Percentiles rank a stretch among this genome's conserved stretches.
These are phyloP conservation scores for Drosophila sp. DNA, from an alignment of 1,140 invertebrate genomes.

Conservation along the genomic window DNA sequence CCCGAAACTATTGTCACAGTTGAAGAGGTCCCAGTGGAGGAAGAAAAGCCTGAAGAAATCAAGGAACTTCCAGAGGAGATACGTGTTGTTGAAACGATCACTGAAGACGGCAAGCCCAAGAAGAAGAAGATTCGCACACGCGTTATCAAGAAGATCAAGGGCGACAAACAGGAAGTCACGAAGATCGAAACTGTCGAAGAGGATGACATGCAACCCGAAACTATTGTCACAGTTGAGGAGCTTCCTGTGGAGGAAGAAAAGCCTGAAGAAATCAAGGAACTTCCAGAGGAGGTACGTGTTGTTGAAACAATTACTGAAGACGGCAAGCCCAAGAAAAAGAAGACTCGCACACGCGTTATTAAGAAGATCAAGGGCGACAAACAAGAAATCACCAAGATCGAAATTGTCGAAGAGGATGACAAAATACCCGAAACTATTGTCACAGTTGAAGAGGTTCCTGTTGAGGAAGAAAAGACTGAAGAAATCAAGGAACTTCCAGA, in stretches of 20 bases:
- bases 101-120: not conserved
- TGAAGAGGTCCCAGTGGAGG: not conserved
- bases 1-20: not conserved
- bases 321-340: not conserved
- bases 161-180: not conserved
- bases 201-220: not conserved
- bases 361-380: slow-evolving; percentile 2
- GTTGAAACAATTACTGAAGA: not conserved
- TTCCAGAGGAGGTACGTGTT: not conserved
- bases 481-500: slow-evolving; percentile 1
- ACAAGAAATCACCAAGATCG: slow-evolving; percentile 2
- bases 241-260: not conserved
- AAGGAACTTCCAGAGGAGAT: slow-evolving; percentile 4
- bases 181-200: slow-evolving; percentile 3
- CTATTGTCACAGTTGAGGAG: not conserved
- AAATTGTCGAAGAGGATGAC: slow-evolving; percentile 1
- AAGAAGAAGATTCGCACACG: slow-evolving; percentile 5
- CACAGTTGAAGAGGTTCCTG: not conserved
- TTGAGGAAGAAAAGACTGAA: not conserved
- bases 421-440: not conserved
- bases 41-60: not conserved
- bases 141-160: slow-evolving; percentile 1
- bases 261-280: not conserved
- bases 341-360: not conserved
- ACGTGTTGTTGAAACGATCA: not conserved